Base-by-base conservation (phyloP, 2,113 vertebrate genomes). In the Misgurnus mizolepis region DNA sequence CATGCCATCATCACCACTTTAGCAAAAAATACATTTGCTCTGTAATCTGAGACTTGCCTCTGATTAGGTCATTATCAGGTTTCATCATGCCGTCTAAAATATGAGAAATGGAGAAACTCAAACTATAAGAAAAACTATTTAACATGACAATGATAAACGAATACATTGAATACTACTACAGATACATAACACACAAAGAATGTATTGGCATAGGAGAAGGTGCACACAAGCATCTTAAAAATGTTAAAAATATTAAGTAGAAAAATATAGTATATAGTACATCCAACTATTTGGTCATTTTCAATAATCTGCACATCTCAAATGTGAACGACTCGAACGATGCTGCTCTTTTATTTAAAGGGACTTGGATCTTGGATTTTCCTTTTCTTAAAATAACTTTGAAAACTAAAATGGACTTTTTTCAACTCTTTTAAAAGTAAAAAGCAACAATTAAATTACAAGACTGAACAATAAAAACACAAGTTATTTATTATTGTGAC, bases 241-340 rank as follows among this genome's bases (percentile, higher is more conserved):
- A 58, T 58, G 6, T 18, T 18, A 58, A 18, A 73, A 45, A 73
- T 18, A 60, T 43, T 53, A 73, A 73, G 55, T 74, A 74, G 5
- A 74, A 74, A 74, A 74, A 74, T 74, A 74, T 73, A 73, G 41
- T 5, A 22, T 45, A 18, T 61, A 45, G n/a, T 43, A 40, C 17
- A 34, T 72, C 39, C 55, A 74, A 60, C n/a, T 60, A 22, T 73
- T 74, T 74, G 71, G 71, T 74, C 55, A 8, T 74, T 74, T 74
- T 74, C n/a, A 8, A 74, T 60, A 74, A 45, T 45, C 40, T 61
- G 55, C 45, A 60, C 40, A 58, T 18, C 55, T 18, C 55, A 45
- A 22, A 74, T 74, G 18, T 74, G 15, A 60, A 73, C 60, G 55
- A 43, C 11, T 15, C 60, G 50, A 71, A 71, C n/a, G 40, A 70